Percentiles rank a stretch among this genome's conserved stretches.
Evolutionary conservation across 1,140 invertebrate species (phyloP).

Genomic region (Temnothorax curvispinosus): DNA sequence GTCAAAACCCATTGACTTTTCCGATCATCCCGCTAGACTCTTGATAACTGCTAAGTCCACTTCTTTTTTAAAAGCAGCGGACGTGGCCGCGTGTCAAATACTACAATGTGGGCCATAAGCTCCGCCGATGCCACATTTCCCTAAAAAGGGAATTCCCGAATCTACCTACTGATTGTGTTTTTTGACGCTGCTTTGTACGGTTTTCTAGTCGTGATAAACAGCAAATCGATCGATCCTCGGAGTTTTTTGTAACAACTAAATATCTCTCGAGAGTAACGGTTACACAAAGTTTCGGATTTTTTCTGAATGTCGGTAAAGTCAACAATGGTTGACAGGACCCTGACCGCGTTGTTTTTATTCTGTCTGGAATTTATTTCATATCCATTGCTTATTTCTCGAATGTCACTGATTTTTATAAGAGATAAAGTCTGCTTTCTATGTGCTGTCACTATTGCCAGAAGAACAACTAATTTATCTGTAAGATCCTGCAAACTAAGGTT

Average conservation of each 20-base stretch:
- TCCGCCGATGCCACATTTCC: constrained; percentile 47
- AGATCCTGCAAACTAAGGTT: background rate
- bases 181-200: constrained; percentile 56
- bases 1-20: background rate
- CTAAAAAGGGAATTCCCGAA: constrained; percentile 27
- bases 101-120: constrained; percentile 52
- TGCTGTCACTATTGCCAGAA: constrained; percentile 17
- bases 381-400: background rate
- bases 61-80: constrained; percentile 59
- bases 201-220: constrained; percentile 31
- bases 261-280: background rate
- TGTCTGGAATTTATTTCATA: background rate
- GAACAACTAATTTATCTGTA: background rate
- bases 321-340: background rate
- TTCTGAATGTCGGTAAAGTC: background rate
- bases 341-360: background rate
- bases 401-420: constrained; percentile 5
- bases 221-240: too few species aligned
- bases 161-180: constrained; percentile 66
- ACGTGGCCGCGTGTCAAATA: constrained; percentile 70
- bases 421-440: background rate
- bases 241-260: background rate
- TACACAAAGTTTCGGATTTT: background rate
- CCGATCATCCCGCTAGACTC: constrained; percentile 15
- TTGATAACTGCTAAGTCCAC: constrained; percentile 32